A percentile compares a stretch with the other conserved stretches of the same genome.
Conservation (phyloP, 2,888 invertebrate species). For the Atrina japonica region DNA sequence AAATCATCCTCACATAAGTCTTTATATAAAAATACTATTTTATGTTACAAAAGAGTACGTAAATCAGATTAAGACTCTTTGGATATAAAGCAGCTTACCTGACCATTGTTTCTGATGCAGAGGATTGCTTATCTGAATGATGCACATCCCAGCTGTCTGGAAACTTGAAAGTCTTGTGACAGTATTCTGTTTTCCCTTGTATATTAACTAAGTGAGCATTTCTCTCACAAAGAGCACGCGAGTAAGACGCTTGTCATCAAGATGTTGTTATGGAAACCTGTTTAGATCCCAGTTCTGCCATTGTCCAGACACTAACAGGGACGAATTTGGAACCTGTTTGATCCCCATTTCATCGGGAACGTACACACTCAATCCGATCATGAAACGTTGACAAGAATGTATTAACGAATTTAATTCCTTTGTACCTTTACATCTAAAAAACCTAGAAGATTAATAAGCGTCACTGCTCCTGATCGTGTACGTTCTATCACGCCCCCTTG, state of each 20-base stretch:
- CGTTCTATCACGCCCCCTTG: slow-evolving; percentile 13
- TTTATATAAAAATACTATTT: too few species aligned
- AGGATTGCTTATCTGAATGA: slow-evolving; percentile 23
- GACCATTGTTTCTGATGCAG: slow-evolving; percentile 15
- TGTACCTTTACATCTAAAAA: slow-evolving; percentile 32
- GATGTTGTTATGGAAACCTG: too few species aligned
- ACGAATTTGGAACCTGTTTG: slow-evolving; percentile 24
- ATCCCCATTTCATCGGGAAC: not conserved
- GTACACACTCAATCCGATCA: not conserved
- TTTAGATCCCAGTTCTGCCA: slow-evolving; percentile 21
- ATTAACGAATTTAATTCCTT: slow-evolving; percentile 26
- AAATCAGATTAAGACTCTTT: too few species aligned
- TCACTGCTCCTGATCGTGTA: slow-evolving; percentile 14
- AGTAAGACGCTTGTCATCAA: too few species aligned
- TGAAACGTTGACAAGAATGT: not conserved
- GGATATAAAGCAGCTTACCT: slow-evolving; percentile 8
- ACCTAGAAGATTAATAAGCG: slow-evolving; percentile 25
- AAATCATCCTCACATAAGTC: too few species aligned
- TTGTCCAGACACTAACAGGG: slow-evolving; percentile 18
- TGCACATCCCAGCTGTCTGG: slow-evolving; percentile 17
- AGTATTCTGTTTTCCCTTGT: slow-evolving; percentile 20
- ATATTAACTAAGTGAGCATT: slow-evolving; percentile 13
- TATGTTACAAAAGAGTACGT: too few species aligned
- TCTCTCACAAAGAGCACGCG: too few species aligned
- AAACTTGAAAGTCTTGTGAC: slow-evolving; percentile 6